phyloP scores from a whole-genome alignment of 2,113 vertebrate species.

The Helogale parvula region DNA sequence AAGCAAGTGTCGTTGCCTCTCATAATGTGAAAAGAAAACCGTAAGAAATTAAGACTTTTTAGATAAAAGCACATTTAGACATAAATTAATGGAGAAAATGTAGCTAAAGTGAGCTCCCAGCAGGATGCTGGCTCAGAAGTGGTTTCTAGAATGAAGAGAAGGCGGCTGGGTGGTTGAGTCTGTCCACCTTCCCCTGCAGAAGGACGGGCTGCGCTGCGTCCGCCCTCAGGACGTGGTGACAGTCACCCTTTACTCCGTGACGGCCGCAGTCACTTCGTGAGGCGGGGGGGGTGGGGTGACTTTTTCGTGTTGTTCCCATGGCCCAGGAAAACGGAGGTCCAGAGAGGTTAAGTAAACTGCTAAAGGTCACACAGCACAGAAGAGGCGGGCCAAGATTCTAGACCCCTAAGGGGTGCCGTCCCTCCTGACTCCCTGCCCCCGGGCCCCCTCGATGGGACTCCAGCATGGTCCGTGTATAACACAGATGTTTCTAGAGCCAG shows the following conservation, averaged over 20 bases:
- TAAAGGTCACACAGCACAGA: background rate
- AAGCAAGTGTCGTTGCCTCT: background rate
- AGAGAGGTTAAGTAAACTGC: background rate
- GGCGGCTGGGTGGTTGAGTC: background rate
- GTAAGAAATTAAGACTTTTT: background rate
- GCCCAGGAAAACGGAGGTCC: background rate
- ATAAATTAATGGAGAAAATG: background rate
- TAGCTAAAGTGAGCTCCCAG: background rate
- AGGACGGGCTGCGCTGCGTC: no score
- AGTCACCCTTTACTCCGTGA: no score
- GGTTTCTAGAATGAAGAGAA: background rate
- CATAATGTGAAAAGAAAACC: background rate
- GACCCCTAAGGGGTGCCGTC: no score
- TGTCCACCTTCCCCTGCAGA: background rate
- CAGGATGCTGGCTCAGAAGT: background rate
- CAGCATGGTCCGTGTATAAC: background rate
- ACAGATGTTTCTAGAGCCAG: background rate
- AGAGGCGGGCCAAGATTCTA: background rate
- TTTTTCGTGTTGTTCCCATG: background rate
- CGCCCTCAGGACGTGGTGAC: accelerated
- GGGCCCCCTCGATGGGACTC: accelerated
- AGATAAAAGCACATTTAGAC: background rate
- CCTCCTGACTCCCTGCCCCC: no score
- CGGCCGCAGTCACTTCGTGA: background rate
- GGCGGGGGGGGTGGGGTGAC: background rate